Base-by-base conservation (phyloP, 1,140 invertebrate genomes). In the Philotrypesis tridentata region DNA sequence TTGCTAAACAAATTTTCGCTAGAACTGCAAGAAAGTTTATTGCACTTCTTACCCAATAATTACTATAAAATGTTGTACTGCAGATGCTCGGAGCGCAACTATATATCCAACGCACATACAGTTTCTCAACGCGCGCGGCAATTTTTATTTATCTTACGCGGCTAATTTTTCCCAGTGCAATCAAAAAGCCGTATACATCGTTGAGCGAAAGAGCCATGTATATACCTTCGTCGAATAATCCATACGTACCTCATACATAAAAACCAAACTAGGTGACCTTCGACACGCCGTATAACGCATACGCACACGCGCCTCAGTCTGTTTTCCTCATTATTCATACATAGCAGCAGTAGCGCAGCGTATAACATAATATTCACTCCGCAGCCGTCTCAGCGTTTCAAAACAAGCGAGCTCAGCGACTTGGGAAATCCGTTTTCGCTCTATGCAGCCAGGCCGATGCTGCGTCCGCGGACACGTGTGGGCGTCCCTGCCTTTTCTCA, bases 401-500 rank as follows among this genome's bases (percentile, higher is more conserved):
- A 65, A 65, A 65, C 61, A 65, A 5, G 33, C 61, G 61, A 12
- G 61, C 23, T 65, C 61, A 65, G 61, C 61, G 25, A 65, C 61
- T 65, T 65, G 61, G 61, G 61, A 65, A 65, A 55, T 55, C 48
- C 2, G 17, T 17, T 55, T 55, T n/a, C n/a, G n/a, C n/a, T n/a
- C n/a, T n/a, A n/a, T n/a, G n/a, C n/a, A n/a, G n/a, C n/a, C n/a
- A n/a, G n/a, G n/a, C n/a, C 48, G 48, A 3, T 55, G 48, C 43
- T 21, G 48, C 43, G 43, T 12, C 17, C 7, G 48, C 48, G n/a
- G 48, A 65, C 61, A 29, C 61, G 61, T 65, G 61, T 65, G 61
- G 61, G 61, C 61, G 61, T 65, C 61, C 23, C 61, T 65, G n/a
- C 61, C 9, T 65, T 65, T 65, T 65, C 61, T 65, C 61, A 65